Base-by-base conservation (phyloP, 2,888 invertebrate species). In the Acronicta psi region DNA sequence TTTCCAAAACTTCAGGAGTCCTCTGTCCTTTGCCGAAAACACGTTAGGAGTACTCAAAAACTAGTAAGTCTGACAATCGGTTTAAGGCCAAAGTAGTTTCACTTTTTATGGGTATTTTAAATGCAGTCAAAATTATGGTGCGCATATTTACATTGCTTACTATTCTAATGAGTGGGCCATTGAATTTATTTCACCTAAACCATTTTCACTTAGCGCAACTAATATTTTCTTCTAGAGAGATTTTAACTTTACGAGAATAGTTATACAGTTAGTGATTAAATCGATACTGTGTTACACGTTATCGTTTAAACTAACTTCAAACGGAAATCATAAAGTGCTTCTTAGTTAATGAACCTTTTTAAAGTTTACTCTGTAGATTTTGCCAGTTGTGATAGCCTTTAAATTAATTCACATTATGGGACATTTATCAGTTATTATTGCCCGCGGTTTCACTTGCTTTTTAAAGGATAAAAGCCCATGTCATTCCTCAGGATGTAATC, bases 171-270 rank as follows among this genome's bases (percentile, higher is more conserved):
- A 44, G 41, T 46, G 0, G 29, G 38, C 18, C 43, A 20, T 10
- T 25, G 54, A 10, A 68, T 68, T 68, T 43, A 64, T 54, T 40
- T 47, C 17, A 31, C 29, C 4, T 54, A 47, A 46, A 47, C 23
- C 60, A 47, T 54, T 68, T 68, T 68, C 68, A 2, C 46, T 14
- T 11, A 16, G 3, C 23, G 16, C 38, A 37, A 41, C 13, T 36
- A 25, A n/a, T 36, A 54, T 54, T 44, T 20, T 16, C 44, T 23
- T 36, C 45, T 9, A 29, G 61, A 60, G 60, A 67, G 31, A 59
- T 46, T 10, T 60, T 9, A 38, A 29, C 9, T 68, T 64, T 61
- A 61, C 34, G 64, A 61, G 8, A 41, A 16, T 37, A 67, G 60
- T 67, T 64, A 64, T 16, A 11, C 16, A 7, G 42, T 17, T 10